Percentiles rank a stretch among this genome's conserved stretches.
Evolutionary conservation across 2,888 invertebrate genomes (phyloP).

Genomic region (Acrocyrtus sp.): DNA sequence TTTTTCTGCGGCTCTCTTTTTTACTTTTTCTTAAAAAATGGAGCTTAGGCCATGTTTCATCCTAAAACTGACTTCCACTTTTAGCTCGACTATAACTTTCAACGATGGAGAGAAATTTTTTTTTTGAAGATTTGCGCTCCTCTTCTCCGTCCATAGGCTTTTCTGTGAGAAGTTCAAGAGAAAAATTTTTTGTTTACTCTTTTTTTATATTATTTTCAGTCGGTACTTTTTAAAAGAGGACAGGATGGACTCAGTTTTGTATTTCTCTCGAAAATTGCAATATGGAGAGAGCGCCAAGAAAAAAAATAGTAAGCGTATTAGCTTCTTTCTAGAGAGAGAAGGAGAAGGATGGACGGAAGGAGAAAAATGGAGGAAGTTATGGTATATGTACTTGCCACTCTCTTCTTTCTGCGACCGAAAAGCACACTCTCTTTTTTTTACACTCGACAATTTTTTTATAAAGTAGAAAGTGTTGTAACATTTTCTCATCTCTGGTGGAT

Average conservation of each 20-base stretch:
- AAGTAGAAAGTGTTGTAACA: background rate
- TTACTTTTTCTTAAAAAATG: too few relatives aligned
- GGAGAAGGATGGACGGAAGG: slow-evolving; percentile 28
- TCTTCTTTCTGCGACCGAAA: background rate
- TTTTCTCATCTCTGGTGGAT: slow-evolving; percentile 12
- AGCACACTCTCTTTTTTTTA: too few relatives aligned
- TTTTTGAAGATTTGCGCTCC: background rate
- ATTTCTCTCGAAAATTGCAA: slow-evolving; percentile 44
- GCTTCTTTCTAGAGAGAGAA: too few relatives aligned
- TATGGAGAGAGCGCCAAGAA: slow-evolving; percentile 45
- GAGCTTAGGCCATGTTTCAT: slow-evolving; percentile 38
- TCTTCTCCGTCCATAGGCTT: background rate
- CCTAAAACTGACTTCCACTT: slow-evolving; percentile 43
- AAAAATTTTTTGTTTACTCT: slow-evolving; percentile 43
- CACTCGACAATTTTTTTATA: background rate
- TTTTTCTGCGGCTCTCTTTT: slow-evolving; percentile 41
- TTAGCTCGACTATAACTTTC: slow-evolving; percentile 36
- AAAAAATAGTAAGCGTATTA: slow-evolving; percentile 10
- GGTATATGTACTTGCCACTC: background rate
- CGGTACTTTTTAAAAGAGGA: slow-evolving; percentile 1
- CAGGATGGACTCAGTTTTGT: slow-evolving; percentile 36
- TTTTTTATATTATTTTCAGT: slow-evolving; percentile 2
- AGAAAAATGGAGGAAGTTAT: slow-evolving; percentile 41
- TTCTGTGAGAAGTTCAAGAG: slow-evolving; percentile 12
- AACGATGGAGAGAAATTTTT: slow-evolving; percentile 16